A percentile compares a stretch with the other conserved stretches of the same genome.
Conservation (phyloP, 2,888 invertebrate species). For the Unio delphinus region DNA sequence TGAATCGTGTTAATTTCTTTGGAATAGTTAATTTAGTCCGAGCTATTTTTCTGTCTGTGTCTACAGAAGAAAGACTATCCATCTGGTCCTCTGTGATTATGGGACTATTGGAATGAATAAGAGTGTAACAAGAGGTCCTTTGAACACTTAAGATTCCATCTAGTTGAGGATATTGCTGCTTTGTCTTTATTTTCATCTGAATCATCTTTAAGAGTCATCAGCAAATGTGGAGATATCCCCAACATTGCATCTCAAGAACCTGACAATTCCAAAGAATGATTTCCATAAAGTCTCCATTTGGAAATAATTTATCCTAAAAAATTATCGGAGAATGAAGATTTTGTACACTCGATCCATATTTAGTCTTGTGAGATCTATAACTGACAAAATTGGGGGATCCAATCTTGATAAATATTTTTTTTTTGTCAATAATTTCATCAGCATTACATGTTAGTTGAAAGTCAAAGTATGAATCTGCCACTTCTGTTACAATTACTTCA, state of each 20-base stretch:
- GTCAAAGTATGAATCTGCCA: too few relatives aligned
- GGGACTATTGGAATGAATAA: slow-evolving; percentile 22
- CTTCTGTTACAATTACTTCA: too few relatives aligned
- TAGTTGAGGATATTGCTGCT: slow-evolving; percentile 11
- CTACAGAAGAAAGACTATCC: slow-evolving; percentile 26
- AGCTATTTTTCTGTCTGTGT: slow-evolving; percentile 23
- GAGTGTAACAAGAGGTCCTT: slow-evolving; percentile 24
- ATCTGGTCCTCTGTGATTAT: slow-evolving; percentile 12
- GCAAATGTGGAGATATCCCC: slow-evolving; percentile 10
- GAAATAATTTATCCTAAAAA: slow-evolving; percentile 34
- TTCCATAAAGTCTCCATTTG: slow-evolving; percentile 22
- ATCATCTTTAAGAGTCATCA: slow-evolving; percentile 14
- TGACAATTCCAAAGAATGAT: slow-evolving; percentile 16
- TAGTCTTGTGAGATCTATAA: slow-evolving; percentile 13
- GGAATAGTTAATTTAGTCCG: too few relatives aligned
- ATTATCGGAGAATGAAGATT: slow-evolving; percentile 17
- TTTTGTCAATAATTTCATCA: slow-evolving; percentile 44
- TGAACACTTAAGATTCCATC: slow-evolving; percentile 1
- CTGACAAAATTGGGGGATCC: slow-evolving; percentile 34
- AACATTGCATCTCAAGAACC: slow-evolving; percentile 14
- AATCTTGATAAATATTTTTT: slow-evolving; percentile 33
- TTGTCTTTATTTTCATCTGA: slow-evolving; percentile 22
- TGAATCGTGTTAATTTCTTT: too few relatives aligned
- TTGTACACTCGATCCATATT: slow-evolving; percentile 10
- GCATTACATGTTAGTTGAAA: too few relatives aligned